Conservation (phyloP, 2,797 vertebrate genomes). For the Centroberyx gerrardi region DNA sequence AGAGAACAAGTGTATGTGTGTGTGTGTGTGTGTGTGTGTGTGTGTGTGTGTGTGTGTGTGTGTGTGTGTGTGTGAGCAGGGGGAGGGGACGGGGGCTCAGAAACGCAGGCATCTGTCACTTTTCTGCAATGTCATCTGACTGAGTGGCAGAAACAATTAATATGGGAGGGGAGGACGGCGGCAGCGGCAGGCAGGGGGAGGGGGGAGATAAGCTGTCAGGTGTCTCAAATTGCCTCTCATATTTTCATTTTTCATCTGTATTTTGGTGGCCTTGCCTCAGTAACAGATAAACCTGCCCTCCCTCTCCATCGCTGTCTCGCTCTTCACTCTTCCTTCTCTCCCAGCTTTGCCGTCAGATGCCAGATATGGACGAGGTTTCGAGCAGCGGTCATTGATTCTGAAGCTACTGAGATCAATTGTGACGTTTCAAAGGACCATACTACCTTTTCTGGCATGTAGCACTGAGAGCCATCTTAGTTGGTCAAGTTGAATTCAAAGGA, state of each 20-base stretch:
- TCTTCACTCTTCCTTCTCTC: neutral
- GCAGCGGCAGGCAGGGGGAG: neutral
- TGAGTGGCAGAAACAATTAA: conserved; percentile 78
- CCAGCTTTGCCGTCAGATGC: no score
- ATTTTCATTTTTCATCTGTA: conserved; percentile 59
- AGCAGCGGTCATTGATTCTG: no score
- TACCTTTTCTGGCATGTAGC: no score
- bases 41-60: neutral
- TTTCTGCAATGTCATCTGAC: conserved; percentile 68
- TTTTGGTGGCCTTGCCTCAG: conserved; percentile 40
- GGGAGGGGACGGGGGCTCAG: neutral
- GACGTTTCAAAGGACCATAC: no score
- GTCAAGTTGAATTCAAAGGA: no score
- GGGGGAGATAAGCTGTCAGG: conserved; percentile 39
- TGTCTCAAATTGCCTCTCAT: conserved; percentile 53
- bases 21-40: conserved; percentile 2
- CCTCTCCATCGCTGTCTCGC: conserved; percentile 1
- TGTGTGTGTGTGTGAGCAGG: neutral
- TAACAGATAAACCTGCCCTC: conserved; percentile 41
- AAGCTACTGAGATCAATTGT: no score
- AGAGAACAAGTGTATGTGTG: neutral
- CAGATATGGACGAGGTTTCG: no score
- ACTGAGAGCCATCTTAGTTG: no score
- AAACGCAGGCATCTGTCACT: conserved; percentile 57
- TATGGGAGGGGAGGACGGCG: conserved; percentile 46